These are phyloP conservation scores for Neolamprologus kungweensis DNA, from an alignment of 2,113 vertebrate species.

Conservation along the genomic window DNA sequence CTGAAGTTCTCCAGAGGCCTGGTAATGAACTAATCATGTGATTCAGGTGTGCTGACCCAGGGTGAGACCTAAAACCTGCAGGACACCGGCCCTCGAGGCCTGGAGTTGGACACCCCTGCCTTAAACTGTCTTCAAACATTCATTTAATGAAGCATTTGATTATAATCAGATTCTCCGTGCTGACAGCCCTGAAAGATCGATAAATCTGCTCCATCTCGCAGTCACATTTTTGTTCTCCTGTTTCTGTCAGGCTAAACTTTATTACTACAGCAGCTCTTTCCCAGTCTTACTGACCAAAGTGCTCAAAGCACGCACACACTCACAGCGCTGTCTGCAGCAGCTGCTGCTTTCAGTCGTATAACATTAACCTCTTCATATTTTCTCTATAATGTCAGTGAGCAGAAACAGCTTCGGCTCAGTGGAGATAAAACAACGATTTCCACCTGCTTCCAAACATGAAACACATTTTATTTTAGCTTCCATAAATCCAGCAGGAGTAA, in stretches of 20 bases:
- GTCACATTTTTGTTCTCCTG: neutral
- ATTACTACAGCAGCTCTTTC: neutral
- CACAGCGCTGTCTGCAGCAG: neutral
- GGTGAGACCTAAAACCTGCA: neutral
- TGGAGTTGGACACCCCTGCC: neutral
- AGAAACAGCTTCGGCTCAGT: neutral
- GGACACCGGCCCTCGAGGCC: neutral
- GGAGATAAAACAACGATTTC: neutral
- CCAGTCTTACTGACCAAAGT: neutral
- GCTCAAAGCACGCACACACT: neutral
- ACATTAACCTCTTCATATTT: neutral
- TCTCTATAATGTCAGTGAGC: neutral
- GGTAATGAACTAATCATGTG: accelerated
- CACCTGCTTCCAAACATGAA: neutral
- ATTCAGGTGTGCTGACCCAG: neutral
- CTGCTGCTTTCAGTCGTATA: neutral
- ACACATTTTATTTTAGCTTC: neutral
- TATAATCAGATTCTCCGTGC: neutral
- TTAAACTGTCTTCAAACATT: neutral
- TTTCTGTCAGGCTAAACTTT: neutral
- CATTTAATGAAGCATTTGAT: neutral
- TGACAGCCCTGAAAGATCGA: neutral
- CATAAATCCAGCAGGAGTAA: neutral
- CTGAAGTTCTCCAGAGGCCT: neutral
- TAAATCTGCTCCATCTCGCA: neutral